Percentiles rank a stretch among this genome's conserved stretches.
Conservation (phyloP, 2,113 vertebrate genomes). For the Macrotis lagotis region DNA sequence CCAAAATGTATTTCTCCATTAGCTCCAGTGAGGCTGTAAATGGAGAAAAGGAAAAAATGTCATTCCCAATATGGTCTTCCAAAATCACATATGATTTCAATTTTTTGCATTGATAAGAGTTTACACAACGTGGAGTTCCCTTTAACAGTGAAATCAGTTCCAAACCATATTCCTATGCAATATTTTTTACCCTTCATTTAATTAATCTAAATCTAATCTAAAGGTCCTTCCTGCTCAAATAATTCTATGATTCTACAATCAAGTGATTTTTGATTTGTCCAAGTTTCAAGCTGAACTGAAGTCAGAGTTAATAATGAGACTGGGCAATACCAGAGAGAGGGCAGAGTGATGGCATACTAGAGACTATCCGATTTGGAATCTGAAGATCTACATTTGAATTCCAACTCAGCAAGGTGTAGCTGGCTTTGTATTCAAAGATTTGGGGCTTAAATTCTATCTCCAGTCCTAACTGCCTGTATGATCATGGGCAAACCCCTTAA, state of each 20-base stretch:
- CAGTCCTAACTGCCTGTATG: neutral
- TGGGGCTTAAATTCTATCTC: neutral
- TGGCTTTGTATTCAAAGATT: neutral
- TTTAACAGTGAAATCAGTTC: neutral
- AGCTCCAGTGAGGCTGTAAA: neutral
- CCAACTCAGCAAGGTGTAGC: neutral
- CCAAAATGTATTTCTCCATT: neutral
- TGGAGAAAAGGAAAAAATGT: neutral
- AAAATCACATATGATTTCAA: slow-evolving; percentile 1
- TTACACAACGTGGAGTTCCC: neutral
- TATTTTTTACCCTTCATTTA: neutral
- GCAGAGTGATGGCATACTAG: neutral
- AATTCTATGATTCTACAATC: neutral
- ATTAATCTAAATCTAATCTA: neutral
- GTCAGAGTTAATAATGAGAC: neutral
- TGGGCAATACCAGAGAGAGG: neutral
- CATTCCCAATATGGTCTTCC: neutral
- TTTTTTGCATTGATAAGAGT: neutral
- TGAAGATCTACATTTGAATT: neutral
- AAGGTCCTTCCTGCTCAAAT: neutral
- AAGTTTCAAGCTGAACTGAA: neutral
- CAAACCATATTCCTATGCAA: neutral
- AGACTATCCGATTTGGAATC: neutral
- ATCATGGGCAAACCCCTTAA: neutral
- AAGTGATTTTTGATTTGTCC: neutral